A percentile compares a stretch with the other conserved stretches of the same genome.
These are phyloP conservation scores for Drosophila siamana DNA, from an alignment of 2,888 invertebrate genomes.

Conservation along the genomic window DNA sequence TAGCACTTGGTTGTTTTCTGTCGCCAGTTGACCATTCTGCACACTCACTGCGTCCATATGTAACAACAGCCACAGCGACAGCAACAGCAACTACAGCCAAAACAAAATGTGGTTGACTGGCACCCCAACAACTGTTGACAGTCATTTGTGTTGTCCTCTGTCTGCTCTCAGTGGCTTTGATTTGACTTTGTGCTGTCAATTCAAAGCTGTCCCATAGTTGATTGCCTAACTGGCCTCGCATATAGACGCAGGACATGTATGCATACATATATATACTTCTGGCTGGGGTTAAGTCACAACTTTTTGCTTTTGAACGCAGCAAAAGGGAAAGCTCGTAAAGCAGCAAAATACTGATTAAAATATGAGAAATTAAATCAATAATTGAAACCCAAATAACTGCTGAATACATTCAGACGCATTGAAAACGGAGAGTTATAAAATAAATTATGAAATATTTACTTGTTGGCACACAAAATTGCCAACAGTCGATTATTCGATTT, in stretches of 20 bases:
- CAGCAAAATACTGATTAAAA: not conserved
- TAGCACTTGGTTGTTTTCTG: slow-evolving; percentile 12
- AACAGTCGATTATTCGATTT: not conserved
- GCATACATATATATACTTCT: not conserved
- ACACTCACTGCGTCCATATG: slow-evolving; percentile 8
- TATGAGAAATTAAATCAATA: not conserved
- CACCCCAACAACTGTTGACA: slow-evolving; percentile 56
- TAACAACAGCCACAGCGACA: slow-evolving; percentile 4
- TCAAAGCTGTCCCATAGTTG: slow-evolving; percentile 35
- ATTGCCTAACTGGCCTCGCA: slow-evolving; percentile 4
- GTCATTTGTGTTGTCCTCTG: slow-evolving; percentile 39
- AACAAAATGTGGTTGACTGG: slow-evolving; percentile 25
- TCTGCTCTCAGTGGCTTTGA: slow-evolving; percentile 57
- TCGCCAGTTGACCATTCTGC: slow-evolving; percentile 24
- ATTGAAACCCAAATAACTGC: not conserved
- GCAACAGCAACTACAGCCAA: slow-evolving; percentile 8
- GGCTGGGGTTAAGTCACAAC: not conserved
- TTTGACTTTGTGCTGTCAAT: slow-evolving; percentile 66
- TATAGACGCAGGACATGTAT: slow-evolving; percentile 2
- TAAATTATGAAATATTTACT: not conserved
- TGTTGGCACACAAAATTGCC: too few relatives aligned
- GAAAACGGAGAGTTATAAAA: too few relatives aligned
- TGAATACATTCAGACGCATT: not conserved
- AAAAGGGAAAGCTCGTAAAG: not conserved
- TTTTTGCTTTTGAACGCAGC: not conserved